phyloP scores from a whole-genome alignment of 2,797 vertebrate species.

The Eleutherodactylus coqui region DNA sequence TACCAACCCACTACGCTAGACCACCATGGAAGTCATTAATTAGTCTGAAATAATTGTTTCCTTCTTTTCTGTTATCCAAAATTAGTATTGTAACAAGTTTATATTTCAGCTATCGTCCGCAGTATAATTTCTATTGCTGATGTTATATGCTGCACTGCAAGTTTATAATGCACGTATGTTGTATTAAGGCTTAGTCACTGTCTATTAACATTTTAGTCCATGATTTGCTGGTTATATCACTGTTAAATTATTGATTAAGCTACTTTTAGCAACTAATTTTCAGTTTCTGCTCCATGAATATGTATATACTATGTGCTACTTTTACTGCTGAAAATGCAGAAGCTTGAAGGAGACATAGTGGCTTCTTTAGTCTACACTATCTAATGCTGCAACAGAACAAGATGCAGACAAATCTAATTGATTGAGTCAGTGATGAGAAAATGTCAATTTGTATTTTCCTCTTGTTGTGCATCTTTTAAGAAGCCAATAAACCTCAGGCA shows the following conservation, averaged over 20 bases:
- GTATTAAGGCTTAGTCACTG: neutral
- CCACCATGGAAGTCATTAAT: too few relatives aligned
- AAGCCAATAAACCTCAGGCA: conserved; percentile 23
- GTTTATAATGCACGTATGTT: neutral
- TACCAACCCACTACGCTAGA: too few relatives aligned
- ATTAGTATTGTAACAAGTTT: too few relatives aligned
- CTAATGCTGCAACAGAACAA: conserved; percentile 24
- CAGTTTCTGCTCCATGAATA: neutral
- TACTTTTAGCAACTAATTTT: neutral
- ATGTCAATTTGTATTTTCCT: conserved; percentile 28
- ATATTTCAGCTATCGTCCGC: too few relatives aligned
- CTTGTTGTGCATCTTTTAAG: conserved; percentile 30
- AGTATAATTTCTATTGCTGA: too few relatives aligned
- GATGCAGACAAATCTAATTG: conserved; percentile 33
- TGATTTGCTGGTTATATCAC: neutral
- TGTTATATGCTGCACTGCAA: too few relatives aligned
- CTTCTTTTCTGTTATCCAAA: too few relatives aligned
- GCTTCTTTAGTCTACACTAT: neutral
- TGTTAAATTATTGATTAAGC: neutral
- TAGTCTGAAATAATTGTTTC: too few relatives aligned
- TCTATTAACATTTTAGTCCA: neutral
- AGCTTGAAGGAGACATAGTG: neutral
- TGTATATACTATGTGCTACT: too few relatives aligned
- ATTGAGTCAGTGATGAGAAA: conserved; percentile 33
- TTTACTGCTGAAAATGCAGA: neutral